Evolutionary conservation across 2,888 invertebrate species (phyloP), one percentile per base, ranked within the genome.

Genomic region (Timema podura): DNA sequence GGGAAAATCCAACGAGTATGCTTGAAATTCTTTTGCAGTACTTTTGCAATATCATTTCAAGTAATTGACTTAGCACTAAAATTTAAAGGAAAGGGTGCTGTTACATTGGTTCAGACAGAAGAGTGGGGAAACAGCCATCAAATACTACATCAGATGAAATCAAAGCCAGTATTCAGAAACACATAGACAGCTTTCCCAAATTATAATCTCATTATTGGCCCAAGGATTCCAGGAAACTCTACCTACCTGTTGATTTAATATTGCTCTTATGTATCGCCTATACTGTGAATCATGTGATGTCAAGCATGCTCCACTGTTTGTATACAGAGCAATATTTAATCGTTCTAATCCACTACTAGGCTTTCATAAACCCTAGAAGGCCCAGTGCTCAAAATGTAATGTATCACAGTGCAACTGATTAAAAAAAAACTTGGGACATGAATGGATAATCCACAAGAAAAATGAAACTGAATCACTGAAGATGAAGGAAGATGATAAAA

Each of bases 321-420:
- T 61, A 61, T 61, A 61, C 30, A 61, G 61, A 45, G 61, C 30
- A 61, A 61, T 16, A 61, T 61, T 59, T 45, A 61, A 16, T 45
- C 6, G 61, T 61, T 61, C 16, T 30, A 16, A 61, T 61, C 61
- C 61, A 6, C 61, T 3, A 61, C 61, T 61, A 61, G 45, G 61
- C 61, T 15, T 61, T 61, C 61, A 61, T 61, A 61, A 61, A 61
- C 61, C 7, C 1, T 16, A 61, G 30, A 61, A 61, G 61, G 61
- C 6, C 45, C 61, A 61, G 61, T 61, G 16, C 61, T 61, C 61
- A 61, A 61, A 61, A 61, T 61, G 61, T 61, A 61, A 16, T 61
- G 30, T 15, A 61, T 61, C 45, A 61, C 45, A 61, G 61, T 61
- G 61, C 61, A 44, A 11, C 16, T 15, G 7, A 61, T 15, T n/a